Base-by-base conservation (phyloP, 2,113 vertebrate species). In the Sarotherodon lohbergeri region DNA sequence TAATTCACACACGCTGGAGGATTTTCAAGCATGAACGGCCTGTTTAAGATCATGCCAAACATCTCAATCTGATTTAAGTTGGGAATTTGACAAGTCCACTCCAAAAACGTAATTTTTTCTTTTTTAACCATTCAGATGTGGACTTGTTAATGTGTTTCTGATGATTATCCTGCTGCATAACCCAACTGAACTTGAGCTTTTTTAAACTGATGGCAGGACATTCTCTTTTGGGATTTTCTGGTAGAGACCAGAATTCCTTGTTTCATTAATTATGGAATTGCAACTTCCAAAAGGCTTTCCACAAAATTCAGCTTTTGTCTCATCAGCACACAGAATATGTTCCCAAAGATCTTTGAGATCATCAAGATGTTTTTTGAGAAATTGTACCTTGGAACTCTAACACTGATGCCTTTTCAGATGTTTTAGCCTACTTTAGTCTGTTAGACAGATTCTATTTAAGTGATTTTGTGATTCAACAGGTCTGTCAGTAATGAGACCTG, bases 21-120 rank as follows among this genome's bases (percentile, higher is more conserved):
- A 0, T 16, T 73, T 46, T 73, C 13, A 27, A 73, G 41, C 68
- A 27, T 46, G 66, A 73, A 27, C 2, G 3, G 13, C 22, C 22
- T 46, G 41, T 73, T 46, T 73, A 27, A 46, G 68, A 43, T 46
- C 13, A 73, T 73, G 68, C 39, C 68, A 27, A 73, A 73, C 13
- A 46, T 10, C 68, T 10, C 39, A 1, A 5, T 73, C 5, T 16
- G 2, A 73, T 73, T 46, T 46, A 73, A 73, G 41, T 73, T 14
- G 13, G 8, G 22, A 7, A 27, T 27, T 2, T 73, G 1, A 73
- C 39, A 0, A 46, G 0, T 16, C 3, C 5, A 73, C 39, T 73
- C 39, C 39, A 73, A 0, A 46, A 73, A 13, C 66, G 43, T 9
- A 11, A 43, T 0, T 41, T 68, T 2, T 71, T 46, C 22, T 24